phyloP scores from a whole-genome alignment of 1,140 invertebrate genomes.

The Drosophila prosaltans region DNA sequence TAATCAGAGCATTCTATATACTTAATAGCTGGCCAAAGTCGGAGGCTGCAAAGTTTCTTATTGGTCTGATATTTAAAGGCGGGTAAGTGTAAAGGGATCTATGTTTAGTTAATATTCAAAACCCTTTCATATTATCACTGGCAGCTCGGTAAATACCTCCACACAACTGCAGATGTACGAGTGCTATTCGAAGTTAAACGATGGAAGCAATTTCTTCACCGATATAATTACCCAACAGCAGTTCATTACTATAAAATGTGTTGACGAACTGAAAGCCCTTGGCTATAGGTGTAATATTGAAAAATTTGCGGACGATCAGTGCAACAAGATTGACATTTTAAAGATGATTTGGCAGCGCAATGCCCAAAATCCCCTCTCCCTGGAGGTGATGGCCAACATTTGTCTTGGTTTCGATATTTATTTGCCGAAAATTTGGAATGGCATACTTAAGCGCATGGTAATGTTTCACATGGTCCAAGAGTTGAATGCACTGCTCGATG shows the following conservation, averaged over 20 bases:
- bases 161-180: conserved; percentile 81
- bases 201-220: conserved; percentile 70
- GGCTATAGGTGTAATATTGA: conserved; percentile 79
- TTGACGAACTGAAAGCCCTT: conserved; percentile 74
- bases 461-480: conserved; percentile 74
- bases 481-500: conserved; percentile 71
- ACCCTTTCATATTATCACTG: not conserved
- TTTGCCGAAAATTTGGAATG: conserved; percentile 80
- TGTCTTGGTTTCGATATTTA: conserved; percentile 79
- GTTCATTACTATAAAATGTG: conserved; percentile 80
- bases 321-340: conserved; percentile 76
- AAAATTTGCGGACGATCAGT: conserved; percentile 68
- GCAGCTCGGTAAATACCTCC: conserved; percentile 67
- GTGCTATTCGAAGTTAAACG: conserved; percentile 77
- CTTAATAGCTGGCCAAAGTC: conserved; percentile 72
- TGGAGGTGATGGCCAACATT: conserved; percentile 79
- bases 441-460: conserved; percentile 81
- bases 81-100: conserved; percentile 52
- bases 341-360: conserved; percentile 81
- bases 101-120: no score
- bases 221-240: conserved; percentile 70
- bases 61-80: conserved; percentile 66
- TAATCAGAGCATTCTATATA: conserved; percentile 76
- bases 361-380: conserved; percentile 70
- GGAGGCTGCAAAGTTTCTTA: conserved; percentile 64